phyloP scores from a whole-genome alignment of 2,113 vertebrate species.

The Nyctibius bracteatus region DNA sequence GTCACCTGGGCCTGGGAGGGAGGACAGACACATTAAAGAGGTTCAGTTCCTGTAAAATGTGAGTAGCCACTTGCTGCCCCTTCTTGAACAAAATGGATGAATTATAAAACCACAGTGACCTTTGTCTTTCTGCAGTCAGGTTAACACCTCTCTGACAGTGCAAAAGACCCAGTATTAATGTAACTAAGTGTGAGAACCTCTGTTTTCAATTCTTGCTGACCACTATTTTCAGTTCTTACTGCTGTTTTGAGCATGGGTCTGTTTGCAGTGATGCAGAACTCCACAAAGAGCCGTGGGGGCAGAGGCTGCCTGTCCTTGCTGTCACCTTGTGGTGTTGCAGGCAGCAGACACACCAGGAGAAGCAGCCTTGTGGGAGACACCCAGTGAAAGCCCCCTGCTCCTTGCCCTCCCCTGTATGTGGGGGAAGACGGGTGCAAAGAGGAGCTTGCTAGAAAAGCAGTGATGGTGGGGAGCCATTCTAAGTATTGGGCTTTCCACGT shows the following conservation, averaged over 20 bases:
- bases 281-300: neutral
- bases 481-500: neutral
- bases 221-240: neutral
- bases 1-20: neutral
- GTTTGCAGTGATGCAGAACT: neutral
- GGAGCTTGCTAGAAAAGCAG: neutral
- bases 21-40: neutral
- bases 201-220: neutral
- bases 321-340: neutral
- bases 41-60: neutral
- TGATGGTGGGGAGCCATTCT: neutral
- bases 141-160: neutral
- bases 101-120: neutral
- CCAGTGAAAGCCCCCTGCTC: neutral
- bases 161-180: neutral
- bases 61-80: neutral
- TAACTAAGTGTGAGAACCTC: neutral
- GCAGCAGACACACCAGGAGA: neutral
- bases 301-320: neutral
- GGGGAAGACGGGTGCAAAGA: neutral
- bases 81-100: neutral
- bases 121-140: fast-evolving
- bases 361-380: neutral
- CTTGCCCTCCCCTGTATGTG: fast-evolving
- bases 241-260: neutral